Base-by-base conservation (phyloP, 1,140 invertebrate species). In the Dendrolimus kikuchii region DNA sequence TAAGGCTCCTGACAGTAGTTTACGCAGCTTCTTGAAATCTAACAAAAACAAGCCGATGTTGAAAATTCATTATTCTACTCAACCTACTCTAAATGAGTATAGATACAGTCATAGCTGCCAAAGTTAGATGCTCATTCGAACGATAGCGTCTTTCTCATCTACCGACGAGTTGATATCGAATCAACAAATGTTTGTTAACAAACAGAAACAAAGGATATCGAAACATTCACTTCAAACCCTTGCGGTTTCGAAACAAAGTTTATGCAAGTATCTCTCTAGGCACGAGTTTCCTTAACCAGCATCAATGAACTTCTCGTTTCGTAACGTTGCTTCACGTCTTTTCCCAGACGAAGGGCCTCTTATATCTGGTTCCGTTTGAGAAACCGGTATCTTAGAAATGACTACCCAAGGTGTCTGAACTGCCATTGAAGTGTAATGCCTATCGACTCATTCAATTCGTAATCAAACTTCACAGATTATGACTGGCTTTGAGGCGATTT, bases 241-340 rank as follows among this genome's bases (percentile, higher is more conserved):
- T 66, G 73, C 58, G 64, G 73, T 73, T 74, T 77, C 60, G 72
- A 69, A 75, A 72, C 63, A 64, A 57, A 64, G 56, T 71, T 69
- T 73, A 66, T 77, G 66, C 71, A 77, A 72, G 65, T 71, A 68
- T 65, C 55, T 60, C 57, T 59, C 59, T 60, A 60, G 56, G 59
- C 54, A 49, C 54, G 62, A 63, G 62, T 66, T 70, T 57, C 51
- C 47, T 39, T 37, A 38, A 49, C 55, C 72, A 67, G 56, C 51
- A 40, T 40, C 6, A 36, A 57, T 66, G 64, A 73, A 5, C 50
- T 36, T 41, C 36, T n/a, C 37, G 23, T 36, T 38, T 44, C 36
- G 23, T 38, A 38, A 5, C 41, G 9, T 44, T 5, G 23, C 23
- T 23, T 8, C 3, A 5, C 7, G 9, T 47, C 49, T 60, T 53